Evolutionary conservation across 2,797 vertebrate genomes (phyloP), one percentile per base, ranked within the genome.

Genomic region (Pagetopsis macropterus): DNA sequence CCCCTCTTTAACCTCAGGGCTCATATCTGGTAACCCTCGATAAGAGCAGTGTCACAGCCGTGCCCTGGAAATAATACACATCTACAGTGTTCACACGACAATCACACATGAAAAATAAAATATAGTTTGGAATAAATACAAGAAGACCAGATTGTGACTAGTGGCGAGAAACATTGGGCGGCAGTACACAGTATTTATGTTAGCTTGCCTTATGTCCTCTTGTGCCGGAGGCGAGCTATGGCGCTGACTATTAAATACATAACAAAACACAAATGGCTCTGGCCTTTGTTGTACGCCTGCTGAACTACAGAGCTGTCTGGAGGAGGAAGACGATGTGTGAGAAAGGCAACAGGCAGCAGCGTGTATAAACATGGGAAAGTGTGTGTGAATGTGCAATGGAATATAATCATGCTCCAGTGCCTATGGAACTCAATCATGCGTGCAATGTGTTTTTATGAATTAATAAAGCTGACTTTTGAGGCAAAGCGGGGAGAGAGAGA

Each of bases 401-500:
- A 78, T 56, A 66, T 52, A 74, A 78, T 82, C 76, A 78, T 74
- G 94, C 94, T 95, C 86, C 90, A 87, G 88, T 87, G 94, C 94
- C 94, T 93, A 92, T 95, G 88, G 88, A 94, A 93, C 93, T 94
- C 95, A 93, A 94, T 96, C 94, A 91, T 89, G 92, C 90, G 94
- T 90, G 93, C 91, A 85, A 90, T 94, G 94, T 90, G 85, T 95
- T 96, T 96, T 95, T 95, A 95, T 96, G 95, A 96, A 96, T 97
- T 95, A 95, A 96, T 96, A 96, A 96, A 94, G 88, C 91, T 85
- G 92, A 91, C 94, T 95, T 94, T 93, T 94, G 94, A 93, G 91
- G 91, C 92, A 91, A 90, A 81, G 91, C 59, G 41, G 66, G 65
- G 70, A 70, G 58, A 44, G 19, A 14, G 49, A 68, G 60, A 50